Base-by-base conservation (phyloP, 2,113 vertebrate genomes). In the Microcebus murinus region DNA sequence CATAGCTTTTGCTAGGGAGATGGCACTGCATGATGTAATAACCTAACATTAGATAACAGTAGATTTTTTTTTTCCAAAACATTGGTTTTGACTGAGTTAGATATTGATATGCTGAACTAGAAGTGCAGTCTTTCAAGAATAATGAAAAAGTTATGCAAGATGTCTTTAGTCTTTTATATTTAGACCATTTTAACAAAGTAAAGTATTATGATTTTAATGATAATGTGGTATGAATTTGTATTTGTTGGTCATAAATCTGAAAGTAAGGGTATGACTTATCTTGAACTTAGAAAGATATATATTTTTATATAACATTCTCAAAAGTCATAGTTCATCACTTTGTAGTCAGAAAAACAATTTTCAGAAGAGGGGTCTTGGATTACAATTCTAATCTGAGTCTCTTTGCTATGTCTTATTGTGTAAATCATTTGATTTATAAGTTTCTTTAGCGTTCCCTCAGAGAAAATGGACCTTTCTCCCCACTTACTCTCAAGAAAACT, bases 11-110 rank as follows among this genome's bases (percentile, higher is more conserved):
- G 18, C 76, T 84, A 67, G 76, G 74, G 73, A 91, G 86, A 95
- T 89, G 25, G 27, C 12, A 89, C 36, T 93, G 27, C 42, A 70
- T 94, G 45, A 71, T 95, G 1, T 76, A 94, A 91, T 87, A 96
- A 55, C 17, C 36, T 94, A 89, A 93, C 31, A 68, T 63, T 65
- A 87, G 82, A 94, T 94, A 95, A 91, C 2, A 29, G 31, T 82
- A 73, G 9, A 52, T 52, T 82, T 87, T 96, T 94, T 92, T 31
- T 76, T 90, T 84, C 39, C 52, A 88, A 82, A 95, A 95, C 80
- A 91, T 88, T 91, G 42, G 21, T 57, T 97, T 94, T 93, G n/a
- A 4, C 23, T 63, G 14, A 87, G 45, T 83, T 97, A 91, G 79
- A 93, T 87, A 89, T 4, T 80, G 74, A 73, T 87, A 80, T 81